Percentiles rank a stretch among this genome's conserved stretches.
phyloP scores from a whole-genome alignment of 1,140 invertebrate species.

The Drosophila ambigua region DNA sequence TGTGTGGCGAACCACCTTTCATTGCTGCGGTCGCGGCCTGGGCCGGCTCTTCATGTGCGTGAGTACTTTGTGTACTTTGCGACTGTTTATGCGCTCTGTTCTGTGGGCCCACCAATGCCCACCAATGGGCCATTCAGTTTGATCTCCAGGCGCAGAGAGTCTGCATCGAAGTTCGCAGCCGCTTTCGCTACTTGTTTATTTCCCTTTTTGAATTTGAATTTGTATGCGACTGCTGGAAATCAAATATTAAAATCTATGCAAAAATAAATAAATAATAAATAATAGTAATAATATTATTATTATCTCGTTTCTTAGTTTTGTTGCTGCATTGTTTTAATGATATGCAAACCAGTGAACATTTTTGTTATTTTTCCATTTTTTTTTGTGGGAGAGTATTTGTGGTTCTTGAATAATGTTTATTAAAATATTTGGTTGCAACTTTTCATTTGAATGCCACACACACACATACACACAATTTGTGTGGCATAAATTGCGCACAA shows the following conservation, averaged over 20 bases:
- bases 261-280: too few relatives aligned
- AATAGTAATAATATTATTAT: too few relatives aligned
- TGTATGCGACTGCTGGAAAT: too few relatives aligned
- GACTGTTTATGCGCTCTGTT: not conserved
- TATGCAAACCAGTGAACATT: too few relatives aligned
- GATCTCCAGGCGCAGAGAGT: too few relatives aligned
- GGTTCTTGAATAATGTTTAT: constrained; percentile 16
- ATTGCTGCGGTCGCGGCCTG: constrained; percentile 54
- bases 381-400: constrained; percentile 7
- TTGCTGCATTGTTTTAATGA: too few relatives aligned
- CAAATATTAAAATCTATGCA: too few relatives aligned
- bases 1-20: constrained; percentile 61
- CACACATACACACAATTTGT: constrained; percentile 10
- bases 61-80: constrained; percentile 8
- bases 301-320: too few relatives aligned
- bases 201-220: too few relatives aligned
- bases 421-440: constrained; percentile 10
- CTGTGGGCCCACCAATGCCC: not conserved
- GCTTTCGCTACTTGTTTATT: too few relatives aligned
- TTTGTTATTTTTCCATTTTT: too few relatives aligned
- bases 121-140: not conserved
- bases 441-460: constrained; percentile 53
- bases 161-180: too few relatives aligned
- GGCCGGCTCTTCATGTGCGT: constrained; percentile 21
- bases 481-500: constrained; percentile 50